phyloP scores from a whole-genome alignment of 2,888 invertebrate genomes.

The Ichneumoninae sp. region DNA sequence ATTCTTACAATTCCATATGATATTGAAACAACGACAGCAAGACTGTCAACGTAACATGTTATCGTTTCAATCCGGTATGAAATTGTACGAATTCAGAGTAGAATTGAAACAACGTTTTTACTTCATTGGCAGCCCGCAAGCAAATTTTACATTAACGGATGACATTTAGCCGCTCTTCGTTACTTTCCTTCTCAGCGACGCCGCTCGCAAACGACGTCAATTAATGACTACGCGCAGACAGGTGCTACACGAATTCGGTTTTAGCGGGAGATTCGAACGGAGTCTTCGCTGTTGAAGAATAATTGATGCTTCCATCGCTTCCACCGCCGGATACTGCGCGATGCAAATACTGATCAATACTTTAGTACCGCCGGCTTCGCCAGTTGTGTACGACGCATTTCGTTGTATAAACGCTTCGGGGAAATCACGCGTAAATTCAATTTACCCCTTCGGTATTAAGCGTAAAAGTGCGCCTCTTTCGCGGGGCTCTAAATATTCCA shows the following conservation, averaged over 20 bases:
- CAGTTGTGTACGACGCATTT: neutral
- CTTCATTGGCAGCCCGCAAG: no score
- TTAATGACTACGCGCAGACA: constrained; percentile 23
- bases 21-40: no score
- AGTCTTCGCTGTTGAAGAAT: constrained; percentile 13
- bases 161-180: constrained; percentile 16
- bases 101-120: no score
- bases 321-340: neutral
- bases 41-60: no score
- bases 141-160: constrained; percentile 75
- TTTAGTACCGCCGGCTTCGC: neutral
- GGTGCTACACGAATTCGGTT: neutral
- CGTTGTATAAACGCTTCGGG: constrained; percentile 24
- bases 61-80: no score
- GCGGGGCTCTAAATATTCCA: constrained; percentile 41
- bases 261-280: constrained; percentile 10
- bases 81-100: no score
- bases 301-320: constrained; percentile 1
- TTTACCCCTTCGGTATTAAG: constrained; percentile 30
- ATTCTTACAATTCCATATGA: no score
- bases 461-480: constrained; percentile 30
- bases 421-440: constrained; percentile 52
- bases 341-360: constrained; percentile 20
- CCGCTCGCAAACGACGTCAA: constrained; percentile 30
- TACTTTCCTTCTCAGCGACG: neutral